A percentile compares a stretch with the other conserved stretches of the same genome.
phyloP scores from a whole-genome alignment of 2,797 vertebrate species.

The Psittacula derbiana region DNA sequence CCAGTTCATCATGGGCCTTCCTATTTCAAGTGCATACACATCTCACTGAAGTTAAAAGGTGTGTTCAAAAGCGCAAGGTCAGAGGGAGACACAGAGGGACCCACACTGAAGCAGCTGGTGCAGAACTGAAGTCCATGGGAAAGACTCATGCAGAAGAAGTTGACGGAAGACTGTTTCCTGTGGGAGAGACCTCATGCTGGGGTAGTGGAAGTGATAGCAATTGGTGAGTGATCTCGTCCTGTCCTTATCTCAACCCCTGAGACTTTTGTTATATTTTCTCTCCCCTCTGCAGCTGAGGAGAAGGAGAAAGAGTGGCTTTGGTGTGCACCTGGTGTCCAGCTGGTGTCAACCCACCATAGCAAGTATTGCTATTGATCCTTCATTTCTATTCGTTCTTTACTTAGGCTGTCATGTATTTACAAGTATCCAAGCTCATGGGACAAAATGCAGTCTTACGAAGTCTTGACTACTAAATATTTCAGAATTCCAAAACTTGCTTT shows the following conservation, averaged over 20 bases:
- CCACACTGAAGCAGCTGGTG: too few relatives aligned
- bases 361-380: neutral
- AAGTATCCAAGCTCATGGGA: neutral
- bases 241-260: rapidly evolving
- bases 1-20: neutral
- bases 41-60: neutral
- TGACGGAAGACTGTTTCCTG: neutral
- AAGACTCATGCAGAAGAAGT: too few relatives aligned
- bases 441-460: neutral
- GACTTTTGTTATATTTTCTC: neutral
- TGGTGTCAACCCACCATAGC: neutral
- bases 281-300: neutral
- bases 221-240: neutral
- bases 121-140: too few relatives aligned
- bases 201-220: neutral
- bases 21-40: neutral
- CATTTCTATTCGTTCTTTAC: neutral
- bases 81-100: neutral
- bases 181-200: rapidly evolving
- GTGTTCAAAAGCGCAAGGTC: neutral
- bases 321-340: neutral
- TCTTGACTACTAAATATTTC: neutral
- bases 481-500: neutral
- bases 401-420: neutral
- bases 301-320: neutral